Evolutionary conservation across 2,797 vertebrate genomes (phyloP), one percentile per base, ranked within the genome.

Genomic region (Falco biarmicus): DNA sequence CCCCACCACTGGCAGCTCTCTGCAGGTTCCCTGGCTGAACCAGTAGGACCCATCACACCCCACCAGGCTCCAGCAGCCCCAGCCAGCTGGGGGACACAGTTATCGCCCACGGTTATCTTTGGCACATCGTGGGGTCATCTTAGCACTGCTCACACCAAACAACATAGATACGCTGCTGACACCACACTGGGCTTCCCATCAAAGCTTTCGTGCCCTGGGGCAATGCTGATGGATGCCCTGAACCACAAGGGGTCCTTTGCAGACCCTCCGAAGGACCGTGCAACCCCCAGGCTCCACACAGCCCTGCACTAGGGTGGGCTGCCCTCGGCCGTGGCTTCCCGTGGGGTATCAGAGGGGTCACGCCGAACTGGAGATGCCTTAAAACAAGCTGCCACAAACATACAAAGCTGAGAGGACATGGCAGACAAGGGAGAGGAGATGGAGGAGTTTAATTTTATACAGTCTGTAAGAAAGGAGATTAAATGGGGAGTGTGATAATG

Each of bases 401-500:
- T 71, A 65, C 41, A 28, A 25, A 80, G 73, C 94, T 78, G 61
- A 48, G 71, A 60, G 63, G 60, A 64, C 80, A 75, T 22, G n/a
- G 84, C 68, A 88, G 57, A 57, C 25, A 31, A 74, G 63, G 60
- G 66, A 90, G 68, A 73, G 60, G 89, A 79, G 85, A 60, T 41
- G 87, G 57, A 70, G 34, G 54, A 59, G 59, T 74, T 92, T 78
- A 56, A 87, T 91, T 96, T 93, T 74, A 79, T 77, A 71, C 13
- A 25, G 84, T 43, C 73, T 93, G 53, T 74, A 83, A 92, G 86
- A 82, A 97, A 90, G 79, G 65, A 94, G 92, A 97, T 97, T 96
- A 95, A 96, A 73, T 81, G 34, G 64, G 57, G 64, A 94, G 84
- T 50, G 65, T 85, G 94, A 95, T 95, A 94, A 89, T 39, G 41